Evolutionary conservation across 2,797 vertebrate genomes (phyloP), one percentile per base, ranked within the genome.

Genomic region (Myotis planiceps): DNA sequence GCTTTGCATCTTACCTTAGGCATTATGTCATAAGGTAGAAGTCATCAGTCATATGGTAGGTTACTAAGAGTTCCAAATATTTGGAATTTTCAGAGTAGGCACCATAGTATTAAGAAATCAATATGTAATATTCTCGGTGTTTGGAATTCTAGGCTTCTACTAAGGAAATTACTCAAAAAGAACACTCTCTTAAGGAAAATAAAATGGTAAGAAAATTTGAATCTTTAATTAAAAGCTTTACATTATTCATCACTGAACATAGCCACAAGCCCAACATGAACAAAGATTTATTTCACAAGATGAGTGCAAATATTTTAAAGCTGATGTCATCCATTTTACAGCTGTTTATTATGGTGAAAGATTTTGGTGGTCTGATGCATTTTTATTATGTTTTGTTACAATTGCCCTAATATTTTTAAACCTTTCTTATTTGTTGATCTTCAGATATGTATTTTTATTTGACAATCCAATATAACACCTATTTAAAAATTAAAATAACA

Each of bases 101-200:
- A 66, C 5, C 9, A 42, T 2, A 53, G 9, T 53, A 72, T 91
- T 75, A 94, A 63, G 34, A 83, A 82, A 83, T 66, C 34, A 60
- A 42, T 45, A 74, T 85, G 12, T 63, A 55, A 58, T 65, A 80
- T 96, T 86, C 34, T 84, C 27, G 5, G 39, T 71, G 32, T 37
- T 51, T 90, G 23, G 23, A 71, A 58, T 71, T 90, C 39, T 80
- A 51, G 86, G 49, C 65, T 69, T 58, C 34, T 92, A n/a, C 47
- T 76, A 94, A 94, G 25, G 23, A 96, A 90, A 74, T 84, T 53
- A 37, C 18, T 90, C 71, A 78, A 27, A 93, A 92, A 92, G n/a
- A 66, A 23, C 3, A 25, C 2, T 72, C 49, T 75, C 6, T 92
- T 79, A 76, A 84, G 49, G 45, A 80, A 91, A 90, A 90, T 78